Base-by-base conservation (phyloP, 2,797 vertebrate genomes). In the Brachymystax lenok region DNA sequence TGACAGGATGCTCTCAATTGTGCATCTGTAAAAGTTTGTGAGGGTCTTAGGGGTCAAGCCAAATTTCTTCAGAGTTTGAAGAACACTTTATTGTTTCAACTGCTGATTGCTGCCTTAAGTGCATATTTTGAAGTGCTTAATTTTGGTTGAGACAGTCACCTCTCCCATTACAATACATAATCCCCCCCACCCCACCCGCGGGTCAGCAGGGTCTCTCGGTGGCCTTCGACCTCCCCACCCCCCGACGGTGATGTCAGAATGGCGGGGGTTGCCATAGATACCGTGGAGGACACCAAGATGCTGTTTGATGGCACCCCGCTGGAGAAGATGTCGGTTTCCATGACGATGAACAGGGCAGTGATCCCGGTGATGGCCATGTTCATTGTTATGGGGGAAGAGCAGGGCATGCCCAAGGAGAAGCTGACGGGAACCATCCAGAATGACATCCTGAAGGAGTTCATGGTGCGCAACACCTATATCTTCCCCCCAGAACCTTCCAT, bases 281-380 rank as follows among this genome's bases (percentile, higher is more conserved):
- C 97, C 0, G 98, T 99, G 14, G 98, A 99, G 91, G 98, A 99
- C 90, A 96, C 97, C 88, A 99, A 97, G 91, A 96, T 99, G 92
- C 95, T 99, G 77, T 99, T 99, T 67, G 97, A 99, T 76, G 96
- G 93, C 74, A 99, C 99, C 90, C 98, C 98, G 5, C 93, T 99
- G 86, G 98, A 99, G 86, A 97, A 95, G 89, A 99, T 99, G 98
- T 99, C 98, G 0, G 98, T 99, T 64, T 99, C 98, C 0, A 99
- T 99, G 98, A 99, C 98, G 0, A 99, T 99, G 98, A 99, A 99
- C 0, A 98, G 98, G 61, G 98, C 98, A 0, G 98, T 99, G 24
- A 96, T 99, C 84, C 98, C 98, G 0, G 87, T 99, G 77, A 80
- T 99, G 85, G 98, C 98, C 14, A 96, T 95, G 50, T 99, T 99